Base-by-base conservation (phyloP, 2,113 vertebrate genomes). In the Tauraco erythrolophus region DNA sequence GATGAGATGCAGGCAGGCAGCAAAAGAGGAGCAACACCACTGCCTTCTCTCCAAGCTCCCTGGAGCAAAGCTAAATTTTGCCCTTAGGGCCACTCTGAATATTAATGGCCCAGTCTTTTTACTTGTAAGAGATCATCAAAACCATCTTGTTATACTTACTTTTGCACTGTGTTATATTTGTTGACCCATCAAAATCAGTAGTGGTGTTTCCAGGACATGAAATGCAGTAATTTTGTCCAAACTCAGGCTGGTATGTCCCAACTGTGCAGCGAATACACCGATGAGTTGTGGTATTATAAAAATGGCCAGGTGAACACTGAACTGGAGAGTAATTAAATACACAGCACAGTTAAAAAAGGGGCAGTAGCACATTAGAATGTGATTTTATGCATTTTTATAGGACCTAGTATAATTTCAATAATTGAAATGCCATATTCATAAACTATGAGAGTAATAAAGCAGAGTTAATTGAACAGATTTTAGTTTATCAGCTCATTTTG, bases 231-330 rank as follows among this genome's bases (percentile, higher is more conserved):
- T 99, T 99, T 97, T 99, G 99, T 17, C 99, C 99, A 97, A 99
- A 99, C 90, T 99, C 99, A 35, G 98, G 98, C 88, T 99, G 99
- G 88, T 99, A 99, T 1, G 99, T 99, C 69, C 99, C 99, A 65
- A 95, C 91, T 12, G 98, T 94, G 48, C 99, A 99, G n/a, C 99
- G 99, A 94, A 99, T 99, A 71, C 99, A 99, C 74, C 99, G 99
- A 97, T 99, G 99, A 54, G 99, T 99, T 92, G 98, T 99, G 89
- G 99, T 99, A 94, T 99, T 99, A 95, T 99, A 99, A 97, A 99
- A 99, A 97, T 99, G 99, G 74, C 99, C 99, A 19, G 99, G 99
- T 35, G 99, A 99, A 81, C 99, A 99, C 83, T 99, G 99, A 96
- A 99, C 99, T 99, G 97, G 84, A 94, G 33, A 56, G 70, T 6